Evolutionary conservation across 2,888 invertebrate genomes (phyloP).

Genomic region (Drosophila longiperda): DNA sequence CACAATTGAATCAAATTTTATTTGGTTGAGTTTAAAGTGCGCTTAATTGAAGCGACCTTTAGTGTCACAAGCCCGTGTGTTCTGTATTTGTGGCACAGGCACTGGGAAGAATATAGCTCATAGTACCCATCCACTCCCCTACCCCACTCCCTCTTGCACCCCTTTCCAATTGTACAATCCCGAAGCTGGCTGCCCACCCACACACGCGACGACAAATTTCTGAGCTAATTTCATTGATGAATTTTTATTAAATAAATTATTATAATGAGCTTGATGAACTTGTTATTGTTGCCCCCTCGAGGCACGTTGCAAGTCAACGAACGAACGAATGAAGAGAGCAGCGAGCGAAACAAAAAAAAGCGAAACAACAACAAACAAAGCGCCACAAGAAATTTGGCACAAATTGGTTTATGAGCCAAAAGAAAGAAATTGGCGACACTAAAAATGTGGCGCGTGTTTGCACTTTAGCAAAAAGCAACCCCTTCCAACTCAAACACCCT

Average conservation of each 20-base stretch:
- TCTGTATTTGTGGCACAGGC: conserved; percentile 27
- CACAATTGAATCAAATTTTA: conserved; percentile 54
- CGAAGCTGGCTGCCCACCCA: conserved; percentile 1
- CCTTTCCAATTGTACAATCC: neutral
- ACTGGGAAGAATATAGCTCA: neutral
- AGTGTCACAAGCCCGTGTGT: conserved; percentile 60
- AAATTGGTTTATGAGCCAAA: conserved; percentile 53
- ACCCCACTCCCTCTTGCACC: neutral
- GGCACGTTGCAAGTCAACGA: conserved; percentile 70
- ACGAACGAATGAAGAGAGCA: conserved; percentile 28
- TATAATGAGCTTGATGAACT: conserved; percentile 62
- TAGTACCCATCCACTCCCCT: neutral
- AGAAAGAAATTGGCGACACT: conserved; percentile 47
- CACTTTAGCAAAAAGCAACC: conserved; percentile 57
- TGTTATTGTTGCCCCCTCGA: conserved; percentile 16
- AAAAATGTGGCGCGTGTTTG: conserved; percentile 74
- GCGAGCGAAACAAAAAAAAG: conserved; percentile 13
- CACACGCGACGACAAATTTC: conserved; percentile 24
- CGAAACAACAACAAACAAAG: conserved; percentile 38
- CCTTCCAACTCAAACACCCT: neutral
- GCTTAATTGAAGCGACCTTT: conserved; percentile 75
- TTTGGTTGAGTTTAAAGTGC: conserved; percentile 51
- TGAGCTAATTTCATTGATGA: conserved; percentile 81
- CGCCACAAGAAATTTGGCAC: conserved; percentile 49
- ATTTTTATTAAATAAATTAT: conserved; percentile 82